These are phyloP conservation scores for Protaetia brevitarsis DNA, from an alignment of 1,140 invertebrate species.

Conservation along the genomic window DNA sequence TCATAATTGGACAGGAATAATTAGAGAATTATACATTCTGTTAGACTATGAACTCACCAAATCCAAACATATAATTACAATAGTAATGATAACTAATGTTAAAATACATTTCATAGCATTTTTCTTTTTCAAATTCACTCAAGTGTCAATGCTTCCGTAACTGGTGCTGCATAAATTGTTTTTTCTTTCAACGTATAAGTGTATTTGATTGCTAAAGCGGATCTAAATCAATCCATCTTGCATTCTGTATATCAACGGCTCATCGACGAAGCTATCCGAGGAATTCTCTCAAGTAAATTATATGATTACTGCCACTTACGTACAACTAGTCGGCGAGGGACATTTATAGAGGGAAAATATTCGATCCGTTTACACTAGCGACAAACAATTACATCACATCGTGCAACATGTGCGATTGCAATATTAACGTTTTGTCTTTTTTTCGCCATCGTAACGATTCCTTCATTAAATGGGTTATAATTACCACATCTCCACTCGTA, in stretches of 20 bases:
- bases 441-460: not conserved
- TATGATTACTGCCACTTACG: not conserved
- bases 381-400: conserved; percentile 14
- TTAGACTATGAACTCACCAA: too few species aligned
- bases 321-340: not conserved
- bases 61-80: too few species aligned
- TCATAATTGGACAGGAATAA: too few species aligned
- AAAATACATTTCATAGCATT: too few species aligned
- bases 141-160: too few species aligned
- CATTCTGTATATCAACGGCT: not conserved
- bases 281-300: conserved; percentile 7
- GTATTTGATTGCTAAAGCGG: too few species aligned
- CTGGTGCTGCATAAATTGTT: too few species aligned
- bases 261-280: not conserved
- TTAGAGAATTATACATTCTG: too few species aligned
- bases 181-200: too few species aligned
- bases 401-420: conserved; percentile 5
- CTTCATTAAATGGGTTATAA: not conserved
- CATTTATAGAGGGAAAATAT: not conserved
- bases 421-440: not conserved
- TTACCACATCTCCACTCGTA: not conserved
- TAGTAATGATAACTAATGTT: too few species aligned
- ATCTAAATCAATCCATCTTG: too few species aligned
- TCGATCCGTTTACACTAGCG: not conserved
- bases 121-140: too few species aligned